phyloP scores from a whole-genome alignment of 2,797 vertebrate genomes.

The Pagetopsis macropterus region DNA sequence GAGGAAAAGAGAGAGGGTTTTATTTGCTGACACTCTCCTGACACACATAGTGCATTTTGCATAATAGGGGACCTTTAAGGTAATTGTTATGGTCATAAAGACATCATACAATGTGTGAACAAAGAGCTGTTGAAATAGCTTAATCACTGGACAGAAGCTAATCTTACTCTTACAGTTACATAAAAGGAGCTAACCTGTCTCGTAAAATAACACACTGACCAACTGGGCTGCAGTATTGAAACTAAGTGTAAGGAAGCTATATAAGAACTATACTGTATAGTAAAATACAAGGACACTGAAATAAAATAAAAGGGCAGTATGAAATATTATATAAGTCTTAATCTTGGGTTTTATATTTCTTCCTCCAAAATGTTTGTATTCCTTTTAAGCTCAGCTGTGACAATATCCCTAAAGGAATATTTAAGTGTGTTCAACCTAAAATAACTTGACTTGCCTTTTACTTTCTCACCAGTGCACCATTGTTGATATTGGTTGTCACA shows the following conservation, averaged over 20 bases:
- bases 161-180: background rate
- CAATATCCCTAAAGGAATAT: constrained; percentile 6
- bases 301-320: background rate
- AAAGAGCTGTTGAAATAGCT: background rate
- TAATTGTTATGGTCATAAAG: background rate
- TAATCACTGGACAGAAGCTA: background rate
- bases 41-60: no score
- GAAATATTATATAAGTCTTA: background rate
- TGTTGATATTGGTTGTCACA: constrained; percentile 41
- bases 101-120: background rate
- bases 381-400: background rate
- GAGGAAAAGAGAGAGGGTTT: no score
- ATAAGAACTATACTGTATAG: no score
- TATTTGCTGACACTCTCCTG: no score
- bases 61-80: no score
- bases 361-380: background rate
- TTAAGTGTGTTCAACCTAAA: background rate
- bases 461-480: constrained; percentile 21
- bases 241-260: no score
- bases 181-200: background rate
- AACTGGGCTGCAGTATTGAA: background rate
- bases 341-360: background rate
- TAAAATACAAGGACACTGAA: no score
- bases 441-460: constrained; percentile 11
- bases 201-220: background rate